Base-by-base conservation (phyloP, 2,797 vertebrate genomes). In the Merluccius polli region DNA sequence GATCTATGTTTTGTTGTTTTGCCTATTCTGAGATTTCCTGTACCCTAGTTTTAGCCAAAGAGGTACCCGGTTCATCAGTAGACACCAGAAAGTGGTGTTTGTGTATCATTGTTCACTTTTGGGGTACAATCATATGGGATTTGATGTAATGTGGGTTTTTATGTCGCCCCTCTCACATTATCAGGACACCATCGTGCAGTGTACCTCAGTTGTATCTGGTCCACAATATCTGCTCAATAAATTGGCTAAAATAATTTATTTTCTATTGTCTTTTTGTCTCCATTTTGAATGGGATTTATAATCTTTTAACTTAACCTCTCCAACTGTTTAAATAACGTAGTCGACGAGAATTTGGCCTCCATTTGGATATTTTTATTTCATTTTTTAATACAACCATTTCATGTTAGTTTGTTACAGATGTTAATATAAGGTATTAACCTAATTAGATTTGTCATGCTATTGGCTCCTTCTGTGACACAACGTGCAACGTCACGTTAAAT, bases 161-260 rank as follows among this genome's bases (percentile, higher is more conserved):
- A 67, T 52, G 48, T n/a, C n/a, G 11, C 52, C 67, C 67, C 77
- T 77, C 79, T 81, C n/a, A 83, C 89, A 88, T 1, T 2, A 63
- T n/a, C 21, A 11, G 52, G n/a, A 63, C n/a, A 24, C n/a, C 52
- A 91, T 90, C 89, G 91, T 90, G 91, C 86, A 90, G 84, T 92
- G 95, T 96, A 96, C 95, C 96, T 97, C 95, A 95, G 89, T 90
- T 90, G 84, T 91, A 84, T 92, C 80, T 76, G 87, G 93, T 92
- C 87, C 91, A 94, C 86, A 93, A 90, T 93, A 92, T 93, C 91
- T 95, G 84, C 87, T 95, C 89, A 94, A 93, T 94, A 94, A 94
- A 94, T 90, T 87, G 94, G 89, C 90, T 94, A 94, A 93, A 93
- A 87, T 83, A 93, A 93, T 82, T 2, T 71, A 48, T 32, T 27